These are phyloP conservation scores for Xylota sylvarum DNA, from an alignment of 2,888 invertebrate species.

Conservation along the genomic window DNA sequence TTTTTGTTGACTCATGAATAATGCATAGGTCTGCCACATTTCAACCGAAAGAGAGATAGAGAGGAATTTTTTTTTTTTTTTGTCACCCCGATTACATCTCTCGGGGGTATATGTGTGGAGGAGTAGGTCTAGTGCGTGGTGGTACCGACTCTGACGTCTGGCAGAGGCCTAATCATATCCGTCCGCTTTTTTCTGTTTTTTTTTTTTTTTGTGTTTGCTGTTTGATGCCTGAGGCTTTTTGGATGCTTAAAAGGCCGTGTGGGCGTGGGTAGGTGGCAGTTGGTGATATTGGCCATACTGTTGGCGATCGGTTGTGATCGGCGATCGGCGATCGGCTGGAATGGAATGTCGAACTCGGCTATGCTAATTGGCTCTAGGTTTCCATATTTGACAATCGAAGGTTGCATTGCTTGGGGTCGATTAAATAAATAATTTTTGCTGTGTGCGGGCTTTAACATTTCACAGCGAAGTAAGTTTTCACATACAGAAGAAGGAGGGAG, in stretches of 20 bases:
- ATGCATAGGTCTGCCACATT: conserved; percentile 25
- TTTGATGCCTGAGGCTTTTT: conserved; percentile 52
- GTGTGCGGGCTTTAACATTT: conserved; percentile 39
- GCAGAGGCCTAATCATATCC: conserved; percentile 68
- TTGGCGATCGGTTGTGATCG: conserved; percentile 61
- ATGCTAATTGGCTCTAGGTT: conserved; percentile 70
- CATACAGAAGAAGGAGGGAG: background rate
- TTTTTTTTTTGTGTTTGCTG: conserved; percentile 19
- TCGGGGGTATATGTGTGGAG: conserved; percentile 39
- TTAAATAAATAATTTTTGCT: conserved; percentile 32
- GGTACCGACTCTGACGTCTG: conserved; percentile 50
- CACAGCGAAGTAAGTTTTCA: conserved; percentile 4
- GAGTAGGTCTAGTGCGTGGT: conserved; percentile 50
- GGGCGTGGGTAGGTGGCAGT: conserved; percentile 70
- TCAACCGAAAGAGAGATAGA: background rate
- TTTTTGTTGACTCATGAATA: conserved; percentile 50
- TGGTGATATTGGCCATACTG: conserved; percentile 60
- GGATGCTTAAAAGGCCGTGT: conserved; percentile 44
- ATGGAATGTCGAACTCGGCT: conserved; percentile 70
- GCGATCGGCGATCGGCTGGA: conserved; percentile 58
- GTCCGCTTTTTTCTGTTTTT: conserved; percentile 19
- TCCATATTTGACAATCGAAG: conserved; percentile 62
- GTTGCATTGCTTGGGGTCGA: conserved; percentile 62
- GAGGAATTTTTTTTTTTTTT: conserved; percentile 20
- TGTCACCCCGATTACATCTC: conserved; percentile 19